Evolutionary conservation across 1,140 invertebrate genomes (phyloP), one percentile per base, ranked within the genome.

Genomic region (Tetramorium parvispinum): DNA sequence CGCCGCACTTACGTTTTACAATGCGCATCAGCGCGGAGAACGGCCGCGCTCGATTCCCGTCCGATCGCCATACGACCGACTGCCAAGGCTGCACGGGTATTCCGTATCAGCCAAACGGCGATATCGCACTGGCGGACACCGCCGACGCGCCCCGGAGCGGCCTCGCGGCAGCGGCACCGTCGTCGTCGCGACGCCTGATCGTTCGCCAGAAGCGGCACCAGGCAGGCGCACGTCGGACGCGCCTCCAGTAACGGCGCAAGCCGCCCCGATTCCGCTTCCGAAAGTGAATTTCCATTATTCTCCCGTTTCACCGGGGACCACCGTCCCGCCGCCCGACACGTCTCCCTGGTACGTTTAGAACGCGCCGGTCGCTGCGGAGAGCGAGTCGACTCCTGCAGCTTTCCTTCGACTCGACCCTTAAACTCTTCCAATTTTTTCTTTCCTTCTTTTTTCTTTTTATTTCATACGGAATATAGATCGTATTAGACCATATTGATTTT

Each of bases 141-240:
- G 81, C n/a, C 46, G 75, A 81, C 59, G 71, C 76, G 75, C 37
- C 57, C 71, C 68, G 55, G 43, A 79, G 46, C 32, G 32, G 32
- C 43, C 55, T 79, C 27, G 75, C 75, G 57, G 57, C 10, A 16
- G 51, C 51, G 16, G 51, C 18, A 3, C 51, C 51, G 24, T 24
- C 46, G 73, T 59, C 53, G 46, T 24, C 57, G 61, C 71, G 82
- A 37, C 46, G 70, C 43, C 43, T 27, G 89, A 90, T 87, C 89
- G 89, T 89, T 89, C 66, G 75, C 76, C 68, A 43, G 43, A 68
- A 40, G 18, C 55, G 87, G 87, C 86, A 86, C 88, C 87, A 86
- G 71, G 88, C 88, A 89, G 73, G 88, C 88, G 88, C 88, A 43
- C 70, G 13, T 24, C 75, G 49, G 11, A n/a, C 18, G 18, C 61